Percentiles rank a stretch among this genome's conserved stretches.
phyloP scores from a whole-genome alignment of 2,797 vertebrate genomes.

The Lepilemur septentrionalis region DNA sequence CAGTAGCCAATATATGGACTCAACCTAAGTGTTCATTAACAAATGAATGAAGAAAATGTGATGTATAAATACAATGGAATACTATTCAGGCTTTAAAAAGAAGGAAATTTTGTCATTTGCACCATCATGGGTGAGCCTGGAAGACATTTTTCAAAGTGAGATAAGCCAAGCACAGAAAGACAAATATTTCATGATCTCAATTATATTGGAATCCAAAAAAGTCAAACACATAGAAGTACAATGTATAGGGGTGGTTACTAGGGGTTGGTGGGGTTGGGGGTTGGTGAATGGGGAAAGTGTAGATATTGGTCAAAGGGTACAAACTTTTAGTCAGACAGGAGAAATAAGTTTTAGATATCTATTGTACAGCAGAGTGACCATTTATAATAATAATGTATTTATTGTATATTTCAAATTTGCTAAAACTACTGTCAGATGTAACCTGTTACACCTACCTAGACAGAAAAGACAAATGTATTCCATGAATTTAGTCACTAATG shows the following conservation, averaged over 20 bases:
- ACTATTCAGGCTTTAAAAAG: not conserved
- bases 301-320: not conserved
- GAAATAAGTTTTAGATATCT: not conserved
- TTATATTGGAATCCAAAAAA: not conserved
- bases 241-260: not conserved
- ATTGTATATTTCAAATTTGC: not conserved
- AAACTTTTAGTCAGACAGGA: not conserved
- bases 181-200: not conserved
- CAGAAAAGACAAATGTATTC: not conserved
- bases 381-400: not conserved
- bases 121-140: not conserved
- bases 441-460: not conserved
- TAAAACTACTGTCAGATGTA: not conserved
- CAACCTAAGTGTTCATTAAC: too few relatives aligned
- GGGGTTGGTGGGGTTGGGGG: fast-evolving
- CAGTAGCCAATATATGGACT: not conserved
- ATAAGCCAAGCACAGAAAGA: not conserved
- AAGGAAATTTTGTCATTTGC: not conserved
- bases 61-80: not conserved
- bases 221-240: not conserved
- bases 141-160: not conserved
- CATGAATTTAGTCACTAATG: not conserved
- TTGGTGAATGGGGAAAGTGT: not conserved
- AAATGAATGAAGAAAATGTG: not conserved
- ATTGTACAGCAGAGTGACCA: not conserved